Evolutionary conservation across 2,888 invertebrate species (phyloP).

Genomic region (Zygaena filipendulae): DNA sequence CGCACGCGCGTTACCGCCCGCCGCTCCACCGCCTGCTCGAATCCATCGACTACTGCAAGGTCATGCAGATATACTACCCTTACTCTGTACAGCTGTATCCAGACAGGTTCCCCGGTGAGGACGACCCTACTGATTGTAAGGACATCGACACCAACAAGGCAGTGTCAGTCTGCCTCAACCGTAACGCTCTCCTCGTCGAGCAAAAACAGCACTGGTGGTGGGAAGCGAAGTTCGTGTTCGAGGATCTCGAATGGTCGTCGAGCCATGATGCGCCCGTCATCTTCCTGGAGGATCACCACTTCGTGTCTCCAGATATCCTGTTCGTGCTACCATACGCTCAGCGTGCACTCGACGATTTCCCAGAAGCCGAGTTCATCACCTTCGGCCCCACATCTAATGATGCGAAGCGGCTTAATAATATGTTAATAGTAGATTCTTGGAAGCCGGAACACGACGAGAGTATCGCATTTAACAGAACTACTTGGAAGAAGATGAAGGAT

Average conservation of each 20-base stretch:
- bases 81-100: constrained; percentile 32
- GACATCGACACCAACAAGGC: not conserved
- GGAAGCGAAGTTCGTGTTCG: constrained; percentile 31
- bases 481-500: constrained; percentile 25
- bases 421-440: constrained; percentile 30
- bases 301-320: constrained; percentile 31
- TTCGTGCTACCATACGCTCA: constrained; percentile 24
- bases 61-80: constrained; percentile 37
- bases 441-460: constrained; percentile 27
- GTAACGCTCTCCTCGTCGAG: constrained; percentile 25
- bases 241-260: constrained; percentile 18
- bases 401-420: too few species aligned
- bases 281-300: constrained; percentile 30
- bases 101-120: constrained; percentile 25
- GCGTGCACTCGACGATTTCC: constrained; percentile 19
- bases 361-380: constrained; percentile 23
- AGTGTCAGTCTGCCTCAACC: constrained; percentile 14
- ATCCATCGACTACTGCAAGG: constrained; percentile 30
- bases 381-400: too few species aligned
- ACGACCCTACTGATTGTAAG: constrained; percentile 21
- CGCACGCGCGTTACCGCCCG: constrained; percentile 30
- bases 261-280: constrained; percentile 22
- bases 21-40: constrained; percentile 22
- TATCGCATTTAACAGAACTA: constrained; percentile 29
- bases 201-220: constrained; percentile 44